Base-by-base conservation (phyloP, 1,140 invertebrate genomes). In the Helicoverpa zea region DNA sequence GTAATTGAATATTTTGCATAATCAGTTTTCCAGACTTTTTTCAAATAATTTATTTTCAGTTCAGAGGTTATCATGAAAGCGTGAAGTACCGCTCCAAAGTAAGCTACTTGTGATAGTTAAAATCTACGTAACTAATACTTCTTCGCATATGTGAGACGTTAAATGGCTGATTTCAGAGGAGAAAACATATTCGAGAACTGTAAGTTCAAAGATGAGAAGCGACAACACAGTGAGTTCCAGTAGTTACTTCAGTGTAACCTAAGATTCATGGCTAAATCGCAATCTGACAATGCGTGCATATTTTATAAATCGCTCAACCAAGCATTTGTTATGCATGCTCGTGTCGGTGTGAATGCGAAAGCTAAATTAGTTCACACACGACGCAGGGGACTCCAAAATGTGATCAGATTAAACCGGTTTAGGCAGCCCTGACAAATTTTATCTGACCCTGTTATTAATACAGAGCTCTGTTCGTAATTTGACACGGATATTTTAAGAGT, bases 251-350 rank as follows among this genome's bases (percentile, higher is more conserved):
- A 51, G 49, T 30, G 18, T 59, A 82, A 84, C 59, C 76, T 35
- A 84, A 85, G 84, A 87, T 85, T 87, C 82, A 88, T 86, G 64
- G 80, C 82, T 83, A 85, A 88, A 89, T 92, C 84, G 84, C 83
- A 87, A 86, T 88, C 86, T 89, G 86, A 87, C 87, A 85, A 81
- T 85, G 87, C 87, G 84, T 94, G 89, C 89, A 94, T 94, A 93
- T 93, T 94, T 93, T 93, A 94, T 94, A 88, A 85, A 91, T 88
- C 89, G 89, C 84, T 94, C 87, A 90, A 77, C 87, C 68, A 61
- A 81, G 16, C 84, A 90, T 92, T 86, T 89, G 85, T 87, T 92
- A 91, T 93, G 90, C 87, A 92, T 88, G 84, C 80, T 61, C 74
- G 86, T 85, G 82, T 75, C 83, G 58, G 76, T 81, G 82, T 75